Percentiles rank a stretch among this genome's conserved stretches.
These are phyloP conservation scores for Crepidodera aurea DNA, from an alignment of 2,888 invertebrate genomes.

Conservation along the genomic window DNA sequence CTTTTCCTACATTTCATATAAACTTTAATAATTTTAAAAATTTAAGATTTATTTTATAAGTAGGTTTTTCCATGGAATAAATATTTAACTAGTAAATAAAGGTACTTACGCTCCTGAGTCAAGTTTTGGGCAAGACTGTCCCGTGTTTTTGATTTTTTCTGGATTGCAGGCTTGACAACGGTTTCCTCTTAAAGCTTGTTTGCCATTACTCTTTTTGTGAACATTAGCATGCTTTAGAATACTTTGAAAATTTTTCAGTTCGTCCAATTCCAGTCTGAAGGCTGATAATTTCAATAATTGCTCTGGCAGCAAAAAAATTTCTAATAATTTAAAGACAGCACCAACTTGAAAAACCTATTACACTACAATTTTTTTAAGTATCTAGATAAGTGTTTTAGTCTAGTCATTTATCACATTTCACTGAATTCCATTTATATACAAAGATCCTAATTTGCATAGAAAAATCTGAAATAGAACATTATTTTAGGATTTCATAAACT, in stretches of 20 bases:
- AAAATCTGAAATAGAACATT: conserved; percentile 38
- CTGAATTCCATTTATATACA: conserved; percentile 21
- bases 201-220: conserved; percentile 42
- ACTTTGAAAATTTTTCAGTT: conserved; percentile 50
- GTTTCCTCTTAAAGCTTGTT: conserved; percentile 49
- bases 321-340: conserved; percentile 31
- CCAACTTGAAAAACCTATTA: conserved; percentile 30
- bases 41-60: too few relatives aligned
- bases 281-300: conserved; percentile 24
- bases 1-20: too few relatives aligned
- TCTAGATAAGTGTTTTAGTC: conserved; percentile 17
- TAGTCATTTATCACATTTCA: conserved; percentile 37
- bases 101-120: conserved; percentile 58
- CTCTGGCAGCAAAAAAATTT: conserved; percentile 22
- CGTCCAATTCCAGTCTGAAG: conserved; percentile 58
- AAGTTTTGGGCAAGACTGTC: conserved; percentile 62
- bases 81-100: conserved; percentile 1
- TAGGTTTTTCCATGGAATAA: too few relatives aligned
- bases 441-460: conserved; percentile 24
- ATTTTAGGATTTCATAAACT: conserved; percentile 3
- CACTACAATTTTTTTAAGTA: conserved; percentile 24
- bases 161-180: conserved; percentile 56
- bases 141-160: conserved; percentile 59
- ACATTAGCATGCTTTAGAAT: conserved; percentile 51
- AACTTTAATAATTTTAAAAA: too few relatives aligned